phyloP scores from a whole-genome alignment of 2,797 vertebrate species.

The Catamblyrhynchus diadema region DNA sequence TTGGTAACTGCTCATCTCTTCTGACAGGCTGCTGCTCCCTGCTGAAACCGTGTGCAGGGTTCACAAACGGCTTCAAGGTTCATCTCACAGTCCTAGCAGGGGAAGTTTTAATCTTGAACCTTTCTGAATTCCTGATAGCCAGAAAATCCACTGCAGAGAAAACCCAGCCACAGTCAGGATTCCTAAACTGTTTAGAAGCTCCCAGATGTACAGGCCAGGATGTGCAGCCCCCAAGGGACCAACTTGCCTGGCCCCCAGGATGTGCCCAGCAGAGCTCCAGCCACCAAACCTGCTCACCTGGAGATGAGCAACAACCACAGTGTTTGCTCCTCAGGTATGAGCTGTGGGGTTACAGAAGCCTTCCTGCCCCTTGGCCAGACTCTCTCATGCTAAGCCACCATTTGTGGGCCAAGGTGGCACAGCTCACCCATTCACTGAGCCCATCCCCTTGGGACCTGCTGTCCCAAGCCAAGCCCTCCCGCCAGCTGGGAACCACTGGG shows the following conservation, averaged over 20 bases:
- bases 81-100: neutral
- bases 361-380: neutral
- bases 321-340: neutral
- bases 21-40: neutral
- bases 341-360: accelerated
- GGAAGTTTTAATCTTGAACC: neutral
- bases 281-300: neutral
- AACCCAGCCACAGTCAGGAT: neutral
- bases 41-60: neutral
- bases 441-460: neutral
- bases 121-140: neutral
- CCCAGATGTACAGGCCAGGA: neutral
- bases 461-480: neutral
- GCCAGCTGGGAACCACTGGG: accelerated
- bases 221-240: accelerated
- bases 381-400: neutral
- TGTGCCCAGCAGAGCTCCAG: neutral
- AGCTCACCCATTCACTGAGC: neutral
- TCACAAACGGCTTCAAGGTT: neutral
- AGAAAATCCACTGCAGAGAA: neutral
- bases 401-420: neutral
- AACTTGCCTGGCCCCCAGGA: accelerated
- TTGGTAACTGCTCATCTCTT: neutral
- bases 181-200: neutral
- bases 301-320: accelerated